Evolutionary conservation across 2,888 invertebrate genomes (phyloP), one percentile per base, ranked within the genome.

Genomic region (Congeria kusceri): DNA sequence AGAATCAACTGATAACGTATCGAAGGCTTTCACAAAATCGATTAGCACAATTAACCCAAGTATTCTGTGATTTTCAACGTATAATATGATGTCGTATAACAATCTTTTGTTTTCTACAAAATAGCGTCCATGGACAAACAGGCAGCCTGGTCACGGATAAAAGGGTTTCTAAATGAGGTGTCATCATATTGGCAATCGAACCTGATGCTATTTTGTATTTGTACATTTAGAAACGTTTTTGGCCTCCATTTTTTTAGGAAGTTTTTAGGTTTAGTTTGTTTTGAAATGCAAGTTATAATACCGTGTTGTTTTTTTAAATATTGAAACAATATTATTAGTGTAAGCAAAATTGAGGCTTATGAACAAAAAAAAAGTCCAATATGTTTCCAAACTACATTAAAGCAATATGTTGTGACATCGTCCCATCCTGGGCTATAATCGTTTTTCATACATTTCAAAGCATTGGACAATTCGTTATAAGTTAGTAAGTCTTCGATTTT

Each of bases 81-180:
- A 53, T 11, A 74, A n/a, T 63, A 79, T 64, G 20, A 85, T 77
- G 69, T 83, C 83, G 65, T 80, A 83, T 4, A 83, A 29, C 25
- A 80, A n/a, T 39, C 72, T 72, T 44, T 65, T 77, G 39, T 85
- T 81, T 70, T 83, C 81, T 7, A 70, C 81, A 53, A 83, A 7
- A 56, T 57, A 70, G 57, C 82, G 68, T 13, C 73, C 65, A 44
- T 27, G 28, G 0, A 85, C 61, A 58, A 81, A 85, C n/a, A n/a
- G 28, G 72, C 77, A 39, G 75, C 79, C 57, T 81, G 83, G 39
- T 79, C 75, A 28, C 44, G 39, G 27, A 44, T 32, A 80, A 74
- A 25, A 83, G 5, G 20, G 28, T n/a, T 29, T 69, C 18, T 39
- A 81, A 56, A 23, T 77, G 58, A n/a, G 20, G 7, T 75, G 77